Base-by-base conservation (phyloP, 1,140 invertebrate species). In the Hyles euphorbiae region DNA sequence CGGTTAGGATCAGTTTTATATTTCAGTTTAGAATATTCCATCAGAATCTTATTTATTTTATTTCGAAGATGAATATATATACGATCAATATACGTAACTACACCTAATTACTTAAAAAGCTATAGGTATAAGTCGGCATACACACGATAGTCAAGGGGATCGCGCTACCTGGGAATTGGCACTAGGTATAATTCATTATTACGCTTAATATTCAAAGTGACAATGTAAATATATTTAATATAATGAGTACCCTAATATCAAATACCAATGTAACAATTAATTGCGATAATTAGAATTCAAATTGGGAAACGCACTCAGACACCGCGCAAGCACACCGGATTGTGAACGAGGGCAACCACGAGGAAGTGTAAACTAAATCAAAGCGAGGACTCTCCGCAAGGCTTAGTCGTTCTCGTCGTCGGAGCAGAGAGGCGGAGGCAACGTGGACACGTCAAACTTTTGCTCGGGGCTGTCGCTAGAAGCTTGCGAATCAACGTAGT, bases 371-470 rank as follows among this genome's bases (percentile, higher is more conserved):
- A 53, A 53, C 36, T 5, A 40, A 40, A 5, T 40, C 4, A 40
- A 40, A 5, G 36, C 36, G 8, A 1, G 36, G 5, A 40, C 8
- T 5, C 8, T 5, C 36, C 36, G 36, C 36, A n/a, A 6, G 60
- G 33, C 49, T 70, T 83, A 85, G 56, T 92, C 91, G 40, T 93
- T 91, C 60, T 93, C 91, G 62, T 93, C 92, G 58, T 93, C 92
- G 32, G 92, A 90, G 53, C 93, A 84, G 32, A 94, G 78, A 6
- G 93, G 93, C 33, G 93, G 93, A 1, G 93, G 93, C 56, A 94
- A 90, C 36, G 89, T 92, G 3, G 92, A 90, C 0, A 94, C 92
- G 67, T 94, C 93, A 70, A 94, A 94, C 71, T 92, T 92, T 45
- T 92, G 92, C 67, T 93, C 91, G 9, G 91, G 92, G 45, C 91